phyloP scores from a whole-genome alignment of 2,888 invertebrate genomes.

The Cepaea hortensis region DNA sequence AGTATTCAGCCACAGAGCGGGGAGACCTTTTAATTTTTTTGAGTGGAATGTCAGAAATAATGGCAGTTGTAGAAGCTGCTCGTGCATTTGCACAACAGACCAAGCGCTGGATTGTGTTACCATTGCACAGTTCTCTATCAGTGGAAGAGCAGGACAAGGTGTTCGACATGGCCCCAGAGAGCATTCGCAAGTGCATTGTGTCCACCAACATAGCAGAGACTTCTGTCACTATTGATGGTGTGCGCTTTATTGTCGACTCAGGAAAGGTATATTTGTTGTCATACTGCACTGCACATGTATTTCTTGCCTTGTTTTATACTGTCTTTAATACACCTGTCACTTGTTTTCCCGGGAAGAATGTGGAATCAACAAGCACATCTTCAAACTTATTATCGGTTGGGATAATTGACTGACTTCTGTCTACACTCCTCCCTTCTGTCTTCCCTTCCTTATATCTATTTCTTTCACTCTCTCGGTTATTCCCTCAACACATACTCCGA shows the following conservation, averaged over 20 bases:
- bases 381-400: too few relatives aligned
- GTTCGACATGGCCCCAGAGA: conserved; percentile 95
- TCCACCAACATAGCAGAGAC: conserved; percentile 99
- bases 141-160: conserved; percentile 96
- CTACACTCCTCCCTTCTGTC: too few relatives aligned
- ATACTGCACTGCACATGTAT: neutral
- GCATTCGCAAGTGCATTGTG: conserved; percentile 95
- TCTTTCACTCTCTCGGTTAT: too few relatives aligned
- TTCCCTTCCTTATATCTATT: too few relatives aligned
- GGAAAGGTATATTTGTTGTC: conserved; percentile 85
- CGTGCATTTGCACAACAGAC: conserved; percentile 87
- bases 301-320: neutral
- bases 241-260: conserved; percentile 96
- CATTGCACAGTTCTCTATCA: conserved; percentile 93
- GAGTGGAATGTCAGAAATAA: conserved; percentile 94
- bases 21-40: conserved; percentile 97
- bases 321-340: too few relatives aligned
- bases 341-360: too few relatives aligned
- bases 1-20: conserved; percentile 87
- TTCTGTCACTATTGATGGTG: conserved; percentile 97
- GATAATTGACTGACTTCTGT: too few relatives aligned
- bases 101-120: conserved; percentile 92
- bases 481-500: too few relatives aligned
- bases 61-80: conserved; percentile 88
- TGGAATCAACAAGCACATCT: too few relatives aligned